phyloP scores from a whole-genome alignment of 2,113 vertebrate genomes.

The Xiphophorus couchianus region DNA sequence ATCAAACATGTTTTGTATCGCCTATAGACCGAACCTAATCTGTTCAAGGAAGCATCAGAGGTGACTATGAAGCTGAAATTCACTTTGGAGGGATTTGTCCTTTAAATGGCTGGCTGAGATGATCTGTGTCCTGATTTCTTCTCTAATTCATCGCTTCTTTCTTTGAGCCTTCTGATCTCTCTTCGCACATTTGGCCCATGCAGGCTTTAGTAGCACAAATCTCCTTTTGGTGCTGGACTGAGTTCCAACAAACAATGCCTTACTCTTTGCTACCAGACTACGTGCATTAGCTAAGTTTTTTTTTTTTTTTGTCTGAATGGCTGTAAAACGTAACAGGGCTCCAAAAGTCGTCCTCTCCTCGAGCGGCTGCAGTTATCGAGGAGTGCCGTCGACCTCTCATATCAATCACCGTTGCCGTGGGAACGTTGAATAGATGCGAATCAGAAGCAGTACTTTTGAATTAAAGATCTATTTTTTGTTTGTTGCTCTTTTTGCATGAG shows the following conservation, averaged over 20 bases:
- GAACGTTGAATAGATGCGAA: conserved; percentile 29
- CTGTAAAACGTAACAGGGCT: conserved; percentile 69
- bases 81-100: conserved; percentile 29
- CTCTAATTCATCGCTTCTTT: background rate
- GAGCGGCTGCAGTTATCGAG: background rate
- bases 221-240: conserved; percentile 85
- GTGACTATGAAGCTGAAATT: conserved; percentile 1
- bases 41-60: no score
- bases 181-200: conserved; percentile 51
- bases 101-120: background rate
- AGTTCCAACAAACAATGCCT: conserved; percentile 86
- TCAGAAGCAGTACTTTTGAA: conserved; percentile 41
- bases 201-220: conserved; percentile 68
- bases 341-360: conserved; percentile 24
- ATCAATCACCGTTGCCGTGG: conserved; percentile 47
- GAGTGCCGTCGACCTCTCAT: conserved; percentile 41
- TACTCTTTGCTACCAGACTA: conserved; percentile 85
- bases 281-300: conserved; percentile 71
- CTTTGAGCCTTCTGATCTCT: conserved; percentile 14
- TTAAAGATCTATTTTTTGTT: conserved; percentile 1
- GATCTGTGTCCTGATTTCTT: background rate
- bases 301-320: conserved; percentile 44
- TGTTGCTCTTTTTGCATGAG: conserved; percentile 38
- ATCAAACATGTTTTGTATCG: no score
- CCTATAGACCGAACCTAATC: no score